Percentiles rank a stretch among this genome's conserved stretches.
Evolutionary conservation across 2,113 vertebrate species (phyloP).

Genomic region (Neopipo cinnamomea): DNA sequence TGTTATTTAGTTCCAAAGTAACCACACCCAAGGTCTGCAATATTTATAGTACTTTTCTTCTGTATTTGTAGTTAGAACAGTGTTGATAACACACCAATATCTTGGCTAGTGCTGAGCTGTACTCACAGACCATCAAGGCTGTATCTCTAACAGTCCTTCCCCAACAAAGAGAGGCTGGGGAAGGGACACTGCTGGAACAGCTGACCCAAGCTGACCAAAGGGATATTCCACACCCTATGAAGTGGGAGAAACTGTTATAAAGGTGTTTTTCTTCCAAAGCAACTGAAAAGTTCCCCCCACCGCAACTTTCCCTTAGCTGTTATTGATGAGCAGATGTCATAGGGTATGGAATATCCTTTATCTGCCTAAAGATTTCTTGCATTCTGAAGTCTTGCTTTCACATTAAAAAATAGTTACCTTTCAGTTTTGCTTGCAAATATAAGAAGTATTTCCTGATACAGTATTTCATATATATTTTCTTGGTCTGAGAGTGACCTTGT

Average conservation of each 20-base stretch:
- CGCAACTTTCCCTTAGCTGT: neutral
- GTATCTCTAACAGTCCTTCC: too few relatives aligned
- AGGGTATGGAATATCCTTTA: neutral
- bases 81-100: neutral
- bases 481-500: neutral
- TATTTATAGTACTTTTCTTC: neutral
- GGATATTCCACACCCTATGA: neutral
- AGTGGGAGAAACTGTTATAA: neutral
- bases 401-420: neutral
- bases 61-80: neutral
- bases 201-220: neutral
- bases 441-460: neutral
- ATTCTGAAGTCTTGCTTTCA: neutral
- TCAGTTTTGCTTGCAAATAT: neutral
- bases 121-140: neutral
- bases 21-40: neutral
- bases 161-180: neutral
- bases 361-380: neutral
- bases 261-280: neutral
- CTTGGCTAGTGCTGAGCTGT: neutral
- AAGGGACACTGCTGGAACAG: neutral
- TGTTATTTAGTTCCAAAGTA: neutral
- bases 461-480: neutral
- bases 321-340: neutral
- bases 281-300: rapidly evolving